These are phyloP conservation scores for Xiphophorus maculatus DNA, from an alignment of 2,113 vertebrate species.

Conservation along the genomic window DNA sequence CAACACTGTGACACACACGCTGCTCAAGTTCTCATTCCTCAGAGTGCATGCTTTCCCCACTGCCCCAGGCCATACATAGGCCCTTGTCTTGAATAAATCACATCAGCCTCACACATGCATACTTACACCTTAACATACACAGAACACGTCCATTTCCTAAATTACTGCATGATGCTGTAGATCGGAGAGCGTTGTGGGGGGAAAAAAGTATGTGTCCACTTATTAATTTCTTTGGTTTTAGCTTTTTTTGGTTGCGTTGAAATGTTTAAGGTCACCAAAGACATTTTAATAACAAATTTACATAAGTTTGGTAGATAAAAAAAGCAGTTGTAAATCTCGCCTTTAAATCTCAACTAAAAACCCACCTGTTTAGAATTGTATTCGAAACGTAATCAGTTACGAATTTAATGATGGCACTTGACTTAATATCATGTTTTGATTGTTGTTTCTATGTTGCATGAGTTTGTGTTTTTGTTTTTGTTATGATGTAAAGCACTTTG, in stretches of 20 bases:
- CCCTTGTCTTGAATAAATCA: constrained; percentile 76
- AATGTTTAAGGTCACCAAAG: too few relatives aligned
- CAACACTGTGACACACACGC: constrained; percentile 47
- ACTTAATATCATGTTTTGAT: too few relatives aligned
- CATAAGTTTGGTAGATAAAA: background rate
- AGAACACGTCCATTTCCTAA: constrained; percentile 48
- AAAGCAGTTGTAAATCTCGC: background rate
- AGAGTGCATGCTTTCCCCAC: constrained; percentile 62
- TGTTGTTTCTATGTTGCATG: too few relatives aligned
- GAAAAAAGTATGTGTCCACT: background rate
- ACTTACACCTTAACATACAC: constrained; percentile 43
- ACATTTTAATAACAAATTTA: too few relatives aligned
- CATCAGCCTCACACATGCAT: constrained; percentile 51
- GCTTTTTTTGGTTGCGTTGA: background rate
- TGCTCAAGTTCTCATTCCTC: constrained; percentile 63
- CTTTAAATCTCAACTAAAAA: too few relatives aligned
- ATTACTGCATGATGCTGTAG: constrained; percentile 38
- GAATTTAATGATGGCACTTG: too few relatives aligned
- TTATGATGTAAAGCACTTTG: too few relatives aligned
- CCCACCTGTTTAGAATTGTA: too few relatives aligned
- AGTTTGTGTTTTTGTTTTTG: too few relatives aligned
- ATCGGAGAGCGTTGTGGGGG: background rate
- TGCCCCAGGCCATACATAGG: constrained; percentile 75
- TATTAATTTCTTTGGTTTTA: background rate
- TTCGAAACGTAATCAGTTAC: too few relatives aligned